Base-by-base conservation (phyloP, 2,888 invertebrate species). In the Platycheirus albimanus region DNA sequence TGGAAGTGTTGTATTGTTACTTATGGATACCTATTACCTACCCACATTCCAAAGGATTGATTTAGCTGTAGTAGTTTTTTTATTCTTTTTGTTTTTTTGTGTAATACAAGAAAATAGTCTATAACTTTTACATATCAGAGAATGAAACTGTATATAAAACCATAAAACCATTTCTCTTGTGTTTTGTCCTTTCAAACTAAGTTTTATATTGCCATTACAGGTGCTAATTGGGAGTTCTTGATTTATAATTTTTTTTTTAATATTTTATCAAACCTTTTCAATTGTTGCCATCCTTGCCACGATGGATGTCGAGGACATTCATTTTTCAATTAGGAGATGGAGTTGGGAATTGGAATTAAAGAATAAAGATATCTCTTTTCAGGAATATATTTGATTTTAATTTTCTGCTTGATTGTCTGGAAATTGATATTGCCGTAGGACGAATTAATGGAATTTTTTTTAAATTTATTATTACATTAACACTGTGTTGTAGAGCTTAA, bases 301-400 rank as follows among this genome's bases (percentile, higher is more conserved):
- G 19, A 54, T 17, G 19, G 33, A 54, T 54, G 33, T 54, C 54
- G 33, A 54, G 36, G 54, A n/a, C 54, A 54, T 54, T 54, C 19
- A 54, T 36, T 36, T 54, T 54, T 36, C 36, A 54, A 54, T 38
- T 54, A 36, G 36, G 19, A 54, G 19, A 54, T 36, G 17, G 19
- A 38, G 13, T 36, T 54, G 54, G 52, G 52, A 52, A 10, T 33
- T 17, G 33, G 15, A 36, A 36, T 20, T 36, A 28, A 36, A 36
- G 33, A 54, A 36, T 20, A 19, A 13, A 54, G 36, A 54, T 54
- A 36, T 36, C 54, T 20, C 4, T 54, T 54, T 36, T 17, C 17
- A 36, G n/a, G 33, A 33, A 54, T 20, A 19, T 13, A 38, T 54
- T 54, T 36, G 36, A 54, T 17, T 8, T 54, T 11, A 36, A n/a